Evolutionary conservation across 2,797 vertebrate species (phyloP), one percentile per base, ranked within the genome.

Genomic region (Scleropages formosus): DNA sequence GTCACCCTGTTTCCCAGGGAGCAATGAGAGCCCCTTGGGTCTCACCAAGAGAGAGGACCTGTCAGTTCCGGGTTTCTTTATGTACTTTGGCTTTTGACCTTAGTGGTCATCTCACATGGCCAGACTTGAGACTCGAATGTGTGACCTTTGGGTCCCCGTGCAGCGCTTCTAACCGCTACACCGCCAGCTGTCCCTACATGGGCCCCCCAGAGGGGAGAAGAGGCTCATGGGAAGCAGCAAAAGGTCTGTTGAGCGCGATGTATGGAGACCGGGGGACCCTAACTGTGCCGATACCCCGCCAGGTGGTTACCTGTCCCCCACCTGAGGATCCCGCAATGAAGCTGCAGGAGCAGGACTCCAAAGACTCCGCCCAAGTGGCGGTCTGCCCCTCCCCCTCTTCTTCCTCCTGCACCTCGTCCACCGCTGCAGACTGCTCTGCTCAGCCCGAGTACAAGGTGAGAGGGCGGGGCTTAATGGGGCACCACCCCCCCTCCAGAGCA

Each of bases 291-390:
- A 22, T 69, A 44, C 18, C 39, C 58, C 46, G 58, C 46, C 66
- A 71, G 74, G 62, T 20, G 1, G 27, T 12, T 20, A 11, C 67
- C 59, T 70, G 24, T 47, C 56, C 63, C 47, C 64, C 7, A 44
- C 24, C 70, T 18, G 26, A 72, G 70, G 51, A 56, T 18, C 7
- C 76, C 31, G 22, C 71, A 24, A n/a, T 91, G 0, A 89, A 90
- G 83, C 87, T 90, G 62, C 85, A 81, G 0, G 89, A 90, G 9
- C 90, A 91, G 0, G 84, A 87, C 0, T 80, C 78, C 0, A 68
- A 0, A 60, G 87, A 85, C 63, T 76, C 82, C 0, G 81, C 81
- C 0, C 85, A 13, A 61, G 83, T 80, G 81, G 83, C 1, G 11
- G 44, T 44, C 44, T 76, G 56, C 74, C 15, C 66, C 20, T 68